Conservation (phyloP, 2,797 vertebrate species). For the Enteromius anoplus region DNA sequence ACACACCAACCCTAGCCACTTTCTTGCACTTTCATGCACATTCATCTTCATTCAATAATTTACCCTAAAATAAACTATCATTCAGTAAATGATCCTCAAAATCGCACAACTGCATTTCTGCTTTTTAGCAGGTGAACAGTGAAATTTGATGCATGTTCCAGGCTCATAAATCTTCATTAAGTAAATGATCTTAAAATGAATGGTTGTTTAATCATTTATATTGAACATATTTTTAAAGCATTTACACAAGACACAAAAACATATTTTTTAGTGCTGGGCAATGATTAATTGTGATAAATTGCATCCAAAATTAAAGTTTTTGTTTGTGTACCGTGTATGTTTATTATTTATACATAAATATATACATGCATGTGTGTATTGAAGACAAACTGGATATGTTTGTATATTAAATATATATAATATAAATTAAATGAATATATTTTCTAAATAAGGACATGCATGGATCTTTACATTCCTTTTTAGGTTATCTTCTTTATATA, state of each 20-base stretch:
- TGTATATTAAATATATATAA: too few relatives aligned
- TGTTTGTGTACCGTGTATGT: too few relatives aligned
- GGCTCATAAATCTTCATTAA: not conserved
- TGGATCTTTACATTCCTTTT: too few relatives aligned
- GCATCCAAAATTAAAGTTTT: too few relatives aligned
- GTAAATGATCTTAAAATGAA: slow-evolving; percentile 10
- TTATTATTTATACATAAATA: too few relatives aligned
- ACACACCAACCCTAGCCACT: slow-evolving; percentile 33
- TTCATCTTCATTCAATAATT: not conserved
- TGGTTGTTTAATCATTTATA: not conserved
- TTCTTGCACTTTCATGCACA: not conserved
- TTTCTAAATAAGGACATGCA: too few relatives aligned
- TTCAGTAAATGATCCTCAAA: not conserved
- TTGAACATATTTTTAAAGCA: not conserved
- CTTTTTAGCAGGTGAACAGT: not conserved
- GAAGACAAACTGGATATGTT: too few relatives aligned
- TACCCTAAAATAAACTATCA: not conserved
- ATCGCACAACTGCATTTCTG: not conserved
- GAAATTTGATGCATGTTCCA: not conserved
- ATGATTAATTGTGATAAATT: too few relatives aligned
- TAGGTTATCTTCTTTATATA: too few relatives aligned
- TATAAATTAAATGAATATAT: too few relatives aligned
- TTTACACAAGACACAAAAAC: not conserved
- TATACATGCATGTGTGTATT: too few relatives aligned
- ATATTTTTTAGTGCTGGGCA: too few relatives aligned